Evolutionary conservation across 2,113 vertebrate species (phyloP).

Genomic region (Dipodomys stephensi): DNA sequence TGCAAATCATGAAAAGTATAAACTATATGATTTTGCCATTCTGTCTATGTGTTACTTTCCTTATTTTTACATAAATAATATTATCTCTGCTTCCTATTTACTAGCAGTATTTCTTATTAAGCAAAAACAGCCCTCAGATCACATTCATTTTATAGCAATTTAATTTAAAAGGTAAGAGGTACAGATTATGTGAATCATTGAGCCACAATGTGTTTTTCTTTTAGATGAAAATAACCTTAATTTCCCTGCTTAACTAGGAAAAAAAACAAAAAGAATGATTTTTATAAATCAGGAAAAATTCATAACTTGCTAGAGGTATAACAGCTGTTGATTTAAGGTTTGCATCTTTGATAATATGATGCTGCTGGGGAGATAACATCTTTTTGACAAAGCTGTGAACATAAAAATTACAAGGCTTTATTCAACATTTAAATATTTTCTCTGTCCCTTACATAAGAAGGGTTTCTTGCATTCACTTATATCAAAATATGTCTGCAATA

Average conservation of each 20-base stretch:
- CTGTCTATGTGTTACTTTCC: constrained; percentile 10
- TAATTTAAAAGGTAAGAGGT: constrained; percentile 72
- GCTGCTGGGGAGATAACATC: constrained; percentile 85
- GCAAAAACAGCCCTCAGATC: constrained; percentile 62
- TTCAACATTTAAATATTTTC: constrained; percentile 84
- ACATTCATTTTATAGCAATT: constrained; percentile 71
- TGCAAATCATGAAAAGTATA: constrained; percentile 46
- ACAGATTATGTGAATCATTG: constrained; percentile 47
- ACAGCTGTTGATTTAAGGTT: constrained; percentile 89
- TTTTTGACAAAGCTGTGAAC: constrained; percentile 85
- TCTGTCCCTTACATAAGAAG: constrained; percentile 82
- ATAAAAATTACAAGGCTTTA: constrained; percentile 85
- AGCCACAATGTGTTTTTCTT: constrained; percentile 54
- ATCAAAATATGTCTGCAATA: constrained; percentile 66
- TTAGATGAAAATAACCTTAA: constrained; percentile 78
- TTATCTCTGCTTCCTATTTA: constrained; percentile 54
- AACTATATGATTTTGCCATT: not conserved
- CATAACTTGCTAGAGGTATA: constrained; percentile 87
- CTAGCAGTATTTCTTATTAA: constrained; percentile 73
- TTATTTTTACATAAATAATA: constrained; percentile 72
- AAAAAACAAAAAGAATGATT: constrained; percentile 71
- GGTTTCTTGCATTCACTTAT: constrained; percentile 70
- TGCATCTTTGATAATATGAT: constrained; percentile 83
- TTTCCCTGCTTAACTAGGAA: constrained; percentile 73
- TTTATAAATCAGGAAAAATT: constrained; percentile 87